Evolutionary conservation across 2,113 vertebrate genomes (phyloP), one percentile per base, ranked within the genome.

Genomic region (Machaerirhynchus nigripectus): DNA sequence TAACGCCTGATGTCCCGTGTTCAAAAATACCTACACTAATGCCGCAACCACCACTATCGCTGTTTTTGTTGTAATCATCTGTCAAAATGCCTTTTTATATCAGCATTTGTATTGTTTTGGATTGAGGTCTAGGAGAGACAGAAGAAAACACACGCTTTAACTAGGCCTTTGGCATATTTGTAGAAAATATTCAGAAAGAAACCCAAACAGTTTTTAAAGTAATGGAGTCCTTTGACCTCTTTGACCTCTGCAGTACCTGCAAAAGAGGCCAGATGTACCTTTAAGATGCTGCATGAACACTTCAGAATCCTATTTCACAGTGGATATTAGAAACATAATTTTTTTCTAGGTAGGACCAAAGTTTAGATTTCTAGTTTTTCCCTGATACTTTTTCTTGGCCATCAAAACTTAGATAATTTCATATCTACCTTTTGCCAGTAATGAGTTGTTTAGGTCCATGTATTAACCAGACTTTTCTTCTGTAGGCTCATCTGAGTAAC

Each of bases 1-100:
- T 87, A 82, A 53, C 57, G 52, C 40, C 76, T 94, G 79, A 74
- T 94, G 59, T 87, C 87, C 55, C 4, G 1, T 64, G 21, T 80
- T 80, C 42, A 86, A 87, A 95, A 96, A 92, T 57, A 93, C 85
- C 71, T 57, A 53, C 27, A 16, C 31, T 79, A 75, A 87, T 71
- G 76, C 37, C 74, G 84, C 65, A 60, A 55, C 50, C 30, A 90
- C 35, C 30, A 59, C 65, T 61, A 61, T 71, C 33, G 61, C 44
- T 82, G 35, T 70, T 92, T 84, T 40, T 76, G 15, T 59, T 83
- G 73, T 87, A 93, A 93, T 94, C 89, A 92, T 67, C 24, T 80
- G 57, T n/a, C 37, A 33, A 0, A 1, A 35, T 79, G 28, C 21
- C 50, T 77, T 81, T 89, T 89, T 59, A 53, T 86, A 78, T 81